A percentile compares a stretch with the other conserved stretches of the same genome.
Evolutionary conservation across 2,113 vertebrate genomes (phyloP).

Genomic region (Prunella fulvescens): DNA sequence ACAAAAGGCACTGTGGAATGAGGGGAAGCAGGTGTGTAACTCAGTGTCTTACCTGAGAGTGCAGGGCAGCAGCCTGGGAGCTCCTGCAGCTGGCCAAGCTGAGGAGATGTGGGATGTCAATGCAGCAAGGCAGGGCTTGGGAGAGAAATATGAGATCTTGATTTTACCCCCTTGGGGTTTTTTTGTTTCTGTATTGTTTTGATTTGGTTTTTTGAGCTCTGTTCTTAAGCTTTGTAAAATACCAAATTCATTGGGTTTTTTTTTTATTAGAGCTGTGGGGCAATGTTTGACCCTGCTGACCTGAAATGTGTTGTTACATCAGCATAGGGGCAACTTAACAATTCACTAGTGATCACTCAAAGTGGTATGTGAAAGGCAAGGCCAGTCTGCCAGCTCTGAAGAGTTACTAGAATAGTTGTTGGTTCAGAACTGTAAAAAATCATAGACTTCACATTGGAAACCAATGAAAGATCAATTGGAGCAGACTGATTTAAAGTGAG

Average conservation of each 20-base stretch:
- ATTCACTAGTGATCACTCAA: not conserved
- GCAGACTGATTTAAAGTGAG: not conserved
- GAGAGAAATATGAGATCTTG: not conserved
- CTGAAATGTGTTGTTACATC: not conserved
- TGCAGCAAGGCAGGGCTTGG: not conserved
- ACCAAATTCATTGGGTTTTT: not conserved
- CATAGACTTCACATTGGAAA: not conserved
- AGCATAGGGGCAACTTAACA: rapidly evolving
- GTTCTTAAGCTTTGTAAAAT: not conserved
- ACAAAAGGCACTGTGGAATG: not conserved
- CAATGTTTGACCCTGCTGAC: not conserved
- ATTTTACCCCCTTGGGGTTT: not conserved
- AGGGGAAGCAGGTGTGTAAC: not conserved
- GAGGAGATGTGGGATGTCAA: rapidly evolving
- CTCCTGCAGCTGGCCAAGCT: not conserved
- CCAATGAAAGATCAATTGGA: not conserved
- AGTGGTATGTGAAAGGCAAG: not conserved
- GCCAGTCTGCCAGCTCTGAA: not conserved
- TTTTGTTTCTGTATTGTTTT: not conserved
- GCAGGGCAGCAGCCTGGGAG: not conserved
- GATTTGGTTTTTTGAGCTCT: not conserved
- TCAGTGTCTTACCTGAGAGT: not conserved
- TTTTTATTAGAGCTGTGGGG: not conserved
- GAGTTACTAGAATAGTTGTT: not conserved
- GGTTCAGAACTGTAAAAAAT: not conserved